Evolutionary conservation across 2,888 invertebrate species (phyloP).

Genomic region (Synergus laeviventris): DNA sequence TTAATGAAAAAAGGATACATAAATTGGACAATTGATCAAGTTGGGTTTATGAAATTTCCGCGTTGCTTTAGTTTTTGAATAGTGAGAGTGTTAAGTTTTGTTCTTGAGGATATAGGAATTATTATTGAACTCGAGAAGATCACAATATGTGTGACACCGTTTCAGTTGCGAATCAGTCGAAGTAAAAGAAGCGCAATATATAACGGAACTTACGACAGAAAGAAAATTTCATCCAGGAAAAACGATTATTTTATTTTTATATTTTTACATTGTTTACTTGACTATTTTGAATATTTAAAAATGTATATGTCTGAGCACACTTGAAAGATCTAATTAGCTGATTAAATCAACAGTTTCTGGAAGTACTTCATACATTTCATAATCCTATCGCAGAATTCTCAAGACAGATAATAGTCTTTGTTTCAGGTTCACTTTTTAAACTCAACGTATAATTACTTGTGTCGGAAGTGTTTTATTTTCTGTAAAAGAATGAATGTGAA

Average conservation of each 20-base stretch:
- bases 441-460: not conserved
- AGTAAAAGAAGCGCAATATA: not conserved
- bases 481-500: not conserved
- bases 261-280: too few species aligned
- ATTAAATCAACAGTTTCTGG: too few species aligned
- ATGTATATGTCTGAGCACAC: too few species aligned
- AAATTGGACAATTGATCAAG: not conserved
- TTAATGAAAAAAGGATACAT: not conserved
- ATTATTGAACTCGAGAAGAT: not conserved
- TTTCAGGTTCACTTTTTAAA: not conserved
- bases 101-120: not conserved
- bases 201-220: constrained; percentile 7
- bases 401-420: not conserved
- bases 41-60: not conserved
- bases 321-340: too few species aligned
- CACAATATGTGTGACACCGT: not conserved
- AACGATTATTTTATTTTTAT: too few species aligned
- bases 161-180: not conserved
- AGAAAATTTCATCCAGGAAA: not conserved
- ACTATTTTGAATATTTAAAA: too few species aligned
- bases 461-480: not conserved
- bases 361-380: not conserved
- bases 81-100: not conserved
- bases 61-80: not conserved
- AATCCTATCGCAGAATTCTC: not conserved